phyloP scores from a whole-genome alignment of 2,113 vertebrate genomes.

The Ibidorhyncha struthersii region DNA sequence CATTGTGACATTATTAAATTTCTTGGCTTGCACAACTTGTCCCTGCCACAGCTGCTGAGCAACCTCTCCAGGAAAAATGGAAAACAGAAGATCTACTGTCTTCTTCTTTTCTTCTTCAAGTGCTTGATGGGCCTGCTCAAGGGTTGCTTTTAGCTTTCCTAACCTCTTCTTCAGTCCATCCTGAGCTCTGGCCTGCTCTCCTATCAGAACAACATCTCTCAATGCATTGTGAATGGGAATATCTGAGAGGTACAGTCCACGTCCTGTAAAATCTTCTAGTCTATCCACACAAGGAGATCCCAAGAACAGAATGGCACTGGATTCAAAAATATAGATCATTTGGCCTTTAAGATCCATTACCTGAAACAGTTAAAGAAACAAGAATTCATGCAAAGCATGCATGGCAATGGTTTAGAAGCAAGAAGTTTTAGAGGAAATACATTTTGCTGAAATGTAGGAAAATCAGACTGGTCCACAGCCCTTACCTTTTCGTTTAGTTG shows the following conservation, averaged over 20 bases:
- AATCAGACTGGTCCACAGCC: not conserved
- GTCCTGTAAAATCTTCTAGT: slow-evolving; percentile 93
- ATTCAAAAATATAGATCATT: slow-evolving; percentile 98
- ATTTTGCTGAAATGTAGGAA: not conserved
- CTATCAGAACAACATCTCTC: slow-evolving; percentile 94
- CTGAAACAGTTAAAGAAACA: slow-evolving; percentile 73
- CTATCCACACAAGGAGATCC: slow-evolving; percentile 96
- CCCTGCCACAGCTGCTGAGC: slow-evolving; percentile 98
- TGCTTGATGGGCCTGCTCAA: slow-evolving; percentile 92
- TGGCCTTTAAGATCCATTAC: slow-evolving; percentile 98
- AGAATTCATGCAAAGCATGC: not conserved
- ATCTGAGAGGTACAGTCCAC: slow-evolving; percentile 94
- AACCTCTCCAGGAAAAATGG: slow-evolving; percentile 93
- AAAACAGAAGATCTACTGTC: slow-evolving; percentile 94
- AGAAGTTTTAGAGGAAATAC: not conserved
- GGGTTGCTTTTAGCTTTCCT: slow-evolving; percentile 93
- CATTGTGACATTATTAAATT: slow-evolving; percentile 93
- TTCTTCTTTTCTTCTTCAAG: slow-evolving; percentile 97
- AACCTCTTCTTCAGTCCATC: slow-evolving; percentile 95
- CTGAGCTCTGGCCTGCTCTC: slow-evolving; percentile 95
- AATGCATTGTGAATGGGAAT: slow-evolving; percentile 96
- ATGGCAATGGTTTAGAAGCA: not conserved
- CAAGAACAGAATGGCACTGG: slow-evolving; percentile 90
- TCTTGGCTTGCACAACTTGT: slow-evolving; percentile 92
- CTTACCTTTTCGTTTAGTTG: not conserved